A percentile compares a stretch with the other conserved stretches of the same genome.
phyloP scores from a whole-genome alignment of 2,113 vertebrate genomes.

The Pelmatolapia mariae region DNA sequence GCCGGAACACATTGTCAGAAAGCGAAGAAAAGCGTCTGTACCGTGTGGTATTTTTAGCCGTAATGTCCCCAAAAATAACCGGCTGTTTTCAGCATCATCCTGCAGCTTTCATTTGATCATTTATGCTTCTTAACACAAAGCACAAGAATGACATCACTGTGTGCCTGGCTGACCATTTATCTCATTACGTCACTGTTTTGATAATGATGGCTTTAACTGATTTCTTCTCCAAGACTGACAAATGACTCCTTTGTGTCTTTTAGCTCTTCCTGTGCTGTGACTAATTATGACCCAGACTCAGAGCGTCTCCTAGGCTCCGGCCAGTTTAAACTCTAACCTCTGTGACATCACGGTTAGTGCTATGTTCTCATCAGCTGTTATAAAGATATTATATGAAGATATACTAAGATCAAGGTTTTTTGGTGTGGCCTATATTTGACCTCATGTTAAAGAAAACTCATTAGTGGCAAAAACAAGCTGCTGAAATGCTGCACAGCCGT shows the following conservation, averaged over 20 bases:
- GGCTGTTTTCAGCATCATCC: not conserved
- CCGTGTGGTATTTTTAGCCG: slow-evolving; percentile 20
- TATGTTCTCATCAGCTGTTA: slow-evolving; percentile 14
- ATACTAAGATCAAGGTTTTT: not conserved
- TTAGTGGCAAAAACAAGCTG: not conserved
- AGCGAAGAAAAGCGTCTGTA: not conserved
- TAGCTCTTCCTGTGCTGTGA: slow-evolving; percentile 7
- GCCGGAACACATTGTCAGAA: not conserved
- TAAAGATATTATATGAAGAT: not conserved
- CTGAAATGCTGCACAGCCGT: not conserved
- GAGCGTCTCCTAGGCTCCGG: slow-evolving; percentile 5
- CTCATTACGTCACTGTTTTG: not conserved
- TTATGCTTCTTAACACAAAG: not conserved
- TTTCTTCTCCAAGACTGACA: not conserved
- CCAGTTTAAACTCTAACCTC: slow-evolving; percentile 31
- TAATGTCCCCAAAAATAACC: slow-evolving; percentile 23
- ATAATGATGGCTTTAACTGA: not conserved
- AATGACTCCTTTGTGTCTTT: not conserved
- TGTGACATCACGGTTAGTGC: not conserved
- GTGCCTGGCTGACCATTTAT: not conserved
- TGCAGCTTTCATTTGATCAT: not conserved
- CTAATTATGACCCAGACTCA: not conserved
- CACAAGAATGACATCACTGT: not conserved
- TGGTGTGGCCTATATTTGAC: not conserved
- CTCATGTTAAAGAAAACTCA: not conserved